Conservation (phyloP, 2,888 invertebrate genomes). For the Bombylius major region DNA sequence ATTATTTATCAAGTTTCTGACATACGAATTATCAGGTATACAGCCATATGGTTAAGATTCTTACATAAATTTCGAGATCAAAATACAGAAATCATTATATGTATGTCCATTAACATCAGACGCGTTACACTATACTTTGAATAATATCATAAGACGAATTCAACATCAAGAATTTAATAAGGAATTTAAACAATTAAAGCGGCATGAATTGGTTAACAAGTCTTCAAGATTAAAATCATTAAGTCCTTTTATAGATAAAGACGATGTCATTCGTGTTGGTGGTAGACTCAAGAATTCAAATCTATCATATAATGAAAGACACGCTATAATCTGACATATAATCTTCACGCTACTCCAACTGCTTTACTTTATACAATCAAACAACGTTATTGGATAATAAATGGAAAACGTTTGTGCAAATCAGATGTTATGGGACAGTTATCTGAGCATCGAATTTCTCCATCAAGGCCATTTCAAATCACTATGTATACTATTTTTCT, state of each 20-base stretch:
- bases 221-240: neutral
- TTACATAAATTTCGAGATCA: no score
- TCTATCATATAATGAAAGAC: constrained; percentile 3
- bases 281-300: constrained; percentile 3
- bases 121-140: no score
- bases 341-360: neutral
- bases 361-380: neutral
- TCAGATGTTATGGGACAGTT: constrained; percentile 5
- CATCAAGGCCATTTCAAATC: constrained; percentile 3
- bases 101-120: no score
- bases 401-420: neutral
- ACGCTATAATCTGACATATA: constrained; percentile 7
- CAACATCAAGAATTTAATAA: neutral
- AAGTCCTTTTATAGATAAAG: constrained; percentile 1
- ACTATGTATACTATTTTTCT: no score
- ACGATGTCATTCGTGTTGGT: constrained; percentile 3
- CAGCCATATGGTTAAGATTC: no score
- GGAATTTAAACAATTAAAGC: neutral
- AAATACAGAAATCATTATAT: no score
- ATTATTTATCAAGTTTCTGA: no score
- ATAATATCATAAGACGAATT: no score
- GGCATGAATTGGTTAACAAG: neutral
- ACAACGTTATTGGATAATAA: neutral
- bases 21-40: no score
- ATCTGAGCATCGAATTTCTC: constrained; percentile 2